phyloP scores from a whole-genome alignment of 2,113 vertebrate genomes.

The Acinonyx jubatus region DNA sequence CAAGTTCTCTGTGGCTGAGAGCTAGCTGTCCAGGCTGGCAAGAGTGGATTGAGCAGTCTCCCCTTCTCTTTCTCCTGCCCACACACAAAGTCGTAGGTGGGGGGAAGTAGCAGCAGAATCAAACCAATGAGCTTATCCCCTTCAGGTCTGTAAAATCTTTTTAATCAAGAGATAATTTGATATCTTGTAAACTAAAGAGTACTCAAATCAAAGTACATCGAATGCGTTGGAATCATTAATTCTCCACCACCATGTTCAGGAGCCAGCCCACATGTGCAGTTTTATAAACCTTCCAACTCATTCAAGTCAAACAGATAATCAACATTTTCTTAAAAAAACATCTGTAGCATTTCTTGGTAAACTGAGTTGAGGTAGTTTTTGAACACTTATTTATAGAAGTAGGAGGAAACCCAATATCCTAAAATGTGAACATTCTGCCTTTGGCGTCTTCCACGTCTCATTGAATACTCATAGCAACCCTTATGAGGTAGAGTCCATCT shows the following conservation, averaged over 20 bases:
- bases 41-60: background rate
- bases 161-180: constrained; percentile 45
- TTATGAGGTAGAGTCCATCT: background rate
- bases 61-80: background rate
- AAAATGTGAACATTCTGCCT: background rate
- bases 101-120: background rate
- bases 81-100: background rate
- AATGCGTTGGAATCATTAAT: constrained; percentile 32
- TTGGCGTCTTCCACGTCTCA: background rate
- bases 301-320: background rate
- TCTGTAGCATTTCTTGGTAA: constrained; percentile 10
- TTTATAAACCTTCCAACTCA: constrained; percentile 5
- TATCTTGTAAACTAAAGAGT: constrained; percentile 24
- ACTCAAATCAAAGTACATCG: background rate
- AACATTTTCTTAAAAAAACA: background rate
- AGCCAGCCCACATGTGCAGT: background rate
- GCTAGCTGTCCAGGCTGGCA: background rate
- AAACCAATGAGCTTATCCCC: background rate
- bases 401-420: background rate
- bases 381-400: background rate
- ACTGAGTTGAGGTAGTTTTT: background rate
- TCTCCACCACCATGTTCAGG: background rate
- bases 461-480: background rate
- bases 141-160: constrained; percentile 16
- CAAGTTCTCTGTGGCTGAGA: background rate